Percentiles rank a stretch among this genome's conserved stretches.
Conservation (phyloP, 2,888 invertebrate genomes). For the Phaonia tiefii region DNA sequence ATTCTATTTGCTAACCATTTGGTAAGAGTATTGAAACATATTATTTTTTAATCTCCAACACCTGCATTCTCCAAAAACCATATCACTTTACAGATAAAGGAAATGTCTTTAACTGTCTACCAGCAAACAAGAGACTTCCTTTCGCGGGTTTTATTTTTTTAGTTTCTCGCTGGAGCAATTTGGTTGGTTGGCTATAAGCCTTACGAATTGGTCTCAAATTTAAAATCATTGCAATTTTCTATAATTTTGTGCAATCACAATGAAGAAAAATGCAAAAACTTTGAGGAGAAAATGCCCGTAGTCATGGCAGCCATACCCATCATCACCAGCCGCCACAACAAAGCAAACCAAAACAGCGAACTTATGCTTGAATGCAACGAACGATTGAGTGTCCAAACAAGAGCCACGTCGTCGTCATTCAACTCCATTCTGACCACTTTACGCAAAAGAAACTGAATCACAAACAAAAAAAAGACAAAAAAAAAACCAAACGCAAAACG, state of each 20-base stretch:
- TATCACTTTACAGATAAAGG: too few relatives aligned
- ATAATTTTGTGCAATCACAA: slow-evolving; percentile 77
- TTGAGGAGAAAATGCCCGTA: slow-evolving; percentile 66
- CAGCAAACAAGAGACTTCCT: slow-evolving; percentile 36
- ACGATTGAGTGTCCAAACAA: slow-evolving; percentile 27
- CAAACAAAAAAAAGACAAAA: slow-evolving; percentile 14
- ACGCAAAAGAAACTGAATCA: slow-evolving; percentile 27
- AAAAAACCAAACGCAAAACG: slow-evolving; percentile 21
- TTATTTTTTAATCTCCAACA: slow-evolving; percentile 26
- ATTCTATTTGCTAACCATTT: neutral
- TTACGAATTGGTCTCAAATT: slow-evolving; percentile 55
- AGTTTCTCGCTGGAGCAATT: neutral
- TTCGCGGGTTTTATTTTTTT: slow-evolving; percentile 8
- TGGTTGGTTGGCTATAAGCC: neutral
- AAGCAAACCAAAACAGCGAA: slow-evolving; percentile 46
- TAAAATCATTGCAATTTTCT: slow-evolving; percentile 78
- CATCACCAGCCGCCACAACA: slow-evolving; percentile 29
- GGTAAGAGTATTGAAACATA: too few relatives aligned
- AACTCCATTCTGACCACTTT: slow-evolving; percentile 60
- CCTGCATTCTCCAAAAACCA: slow-evolving; percentile 25
- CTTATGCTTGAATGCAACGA: slow-evolving; percentile 31
- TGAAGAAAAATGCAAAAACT: slow-evolving; percentile 35
- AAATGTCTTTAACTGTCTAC: too few relatives aligned
- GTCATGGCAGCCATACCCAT: slow-evolving; percentile 62
- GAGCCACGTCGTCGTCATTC: slow-evolving; percentile 11